phyloP scores from a whole-genome alignment of 2,888 invertebrate genomes.

The Sinelater perroti region DNA sequence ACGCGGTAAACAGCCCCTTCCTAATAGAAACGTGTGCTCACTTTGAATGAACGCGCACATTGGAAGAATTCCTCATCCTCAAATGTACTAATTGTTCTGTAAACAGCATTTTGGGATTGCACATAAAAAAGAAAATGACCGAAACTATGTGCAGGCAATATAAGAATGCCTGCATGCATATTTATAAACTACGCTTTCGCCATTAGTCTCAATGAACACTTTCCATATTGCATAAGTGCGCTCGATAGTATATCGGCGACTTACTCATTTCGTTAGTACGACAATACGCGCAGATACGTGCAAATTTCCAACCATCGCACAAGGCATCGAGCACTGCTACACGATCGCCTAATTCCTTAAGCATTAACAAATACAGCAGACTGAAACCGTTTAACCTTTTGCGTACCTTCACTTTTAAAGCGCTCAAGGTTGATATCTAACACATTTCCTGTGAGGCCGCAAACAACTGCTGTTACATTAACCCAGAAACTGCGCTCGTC shows the following conservation, averaged over 20 bases:
- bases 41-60: neutral
- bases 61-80: slow-evolving; percentile 2
- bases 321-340: neutral
- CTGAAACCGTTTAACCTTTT: slow-evolving; percentile 38
- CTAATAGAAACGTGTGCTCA: slow-evolving; percentile 23
- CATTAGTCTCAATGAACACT: slow-evolving; percentile 23
- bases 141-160: slow-evolving; percentile 25
- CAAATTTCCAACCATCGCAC: no score
- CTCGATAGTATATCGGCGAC: neutral
- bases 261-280: neutral
- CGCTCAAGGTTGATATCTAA: slow-evolving; percentile 38
- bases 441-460: no score
- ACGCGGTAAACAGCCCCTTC: slow-evolving; percentile 22
- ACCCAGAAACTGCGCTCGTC: no score
- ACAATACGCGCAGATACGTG: no score
- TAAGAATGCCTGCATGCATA: slow-evolving; percentile 32
- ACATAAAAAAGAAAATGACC: slow-evolving; percentile 3
- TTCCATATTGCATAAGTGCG: slow-evolving; percentile 28
- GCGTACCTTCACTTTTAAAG: slow-evolving; percentile 41
- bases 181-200: slow-evolving; percentile 34
- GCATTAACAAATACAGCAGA: slow-evolving; percentile 7
- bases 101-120: no score
- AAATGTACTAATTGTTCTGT: no score
- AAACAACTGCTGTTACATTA: no score
- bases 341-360: neutral